phyloP scores from a whole-genome alignment of 2,888 invertebrate genomes.

The Polymixis flavicincta region DNA sequence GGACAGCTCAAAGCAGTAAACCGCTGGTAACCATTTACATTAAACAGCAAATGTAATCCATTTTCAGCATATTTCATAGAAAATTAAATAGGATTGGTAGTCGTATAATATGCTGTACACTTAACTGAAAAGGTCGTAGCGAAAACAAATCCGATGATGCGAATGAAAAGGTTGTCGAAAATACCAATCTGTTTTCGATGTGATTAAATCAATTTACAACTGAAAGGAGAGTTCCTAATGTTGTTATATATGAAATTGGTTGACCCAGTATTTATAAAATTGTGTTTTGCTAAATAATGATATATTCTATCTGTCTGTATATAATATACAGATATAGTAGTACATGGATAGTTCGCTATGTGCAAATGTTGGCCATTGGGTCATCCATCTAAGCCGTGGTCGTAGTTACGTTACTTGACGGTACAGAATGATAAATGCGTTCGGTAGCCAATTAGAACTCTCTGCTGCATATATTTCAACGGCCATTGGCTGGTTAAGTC shows the following conservation, averaged over 20 bases:
- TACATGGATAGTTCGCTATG: not conserved
- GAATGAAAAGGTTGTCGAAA: no score
- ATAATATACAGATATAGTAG: not conserved
- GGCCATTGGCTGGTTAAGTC: slow-evolving; percentile 8
- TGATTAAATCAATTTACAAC: no score
- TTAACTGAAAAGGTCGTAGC: slow-evolving; percentile 31
- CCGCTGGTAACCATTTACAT: not conserved
- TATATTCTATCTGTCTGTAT: no score
- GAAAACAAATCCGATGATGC: no score
- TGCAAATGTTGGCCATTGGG: slow-evolving; percentile 3
- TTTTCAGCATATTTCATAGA: not conserved
- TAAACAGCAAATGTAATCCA: not conserved
- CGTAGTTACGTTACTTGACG: not conserved
- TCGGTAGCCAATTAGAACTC: slow-evolving; percentile 11
- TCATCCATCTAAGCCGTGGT: slow-evolving; percentile 28
- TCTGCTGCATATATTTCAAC: not conserved
- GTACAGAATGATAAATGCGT: slow-evolving; percentile 28
- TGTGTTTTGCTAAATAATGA: no score
- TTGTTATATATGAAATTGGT: no score
- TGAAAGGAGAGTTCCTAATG: no score
- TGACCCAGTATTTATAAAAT: no score
- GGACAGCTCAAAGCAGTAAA: not conserved
- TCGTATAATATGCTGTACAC: not conserved
- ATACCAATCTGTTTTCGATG: no score
- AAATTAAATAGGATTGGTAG: slow-evolving; percentile 1